Evolutionary conservation across 2,888 invertebrate species (phyloP).

Genomic region (Laothoe populi): DNA sequence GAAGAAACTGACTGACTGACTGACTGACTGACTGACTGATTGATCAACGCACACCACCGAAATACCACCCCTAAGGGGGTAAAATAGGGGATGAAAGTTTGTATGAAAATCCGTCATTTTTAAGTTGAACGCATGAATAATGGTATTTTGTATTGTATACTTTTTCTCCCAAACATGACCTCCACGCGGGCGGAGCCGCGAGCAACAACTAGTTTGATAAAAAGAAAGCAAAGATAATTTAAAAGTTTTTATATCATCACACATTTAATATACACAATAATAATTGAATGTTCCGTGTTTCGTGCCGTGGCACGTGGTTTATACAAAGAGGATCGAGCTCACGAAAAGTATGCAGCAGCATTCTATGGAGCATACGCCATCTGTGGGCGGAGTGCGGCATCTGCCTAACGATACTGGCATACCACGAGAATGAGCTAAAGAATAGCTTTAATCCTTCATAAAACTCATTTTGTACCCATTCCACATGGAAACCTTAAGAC

Average conservation of each 20-base stretch:
- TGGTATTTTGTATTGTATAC: too few species aligned
- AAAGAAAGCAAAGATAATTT: neutral
- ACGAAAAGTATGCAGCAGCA: slow-evolving; percentile 49
- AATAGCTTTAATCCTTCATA: slow-evolving; percentile 2
- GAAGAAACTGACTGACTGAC: too few species aligned
- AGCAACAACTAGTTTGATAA: too few species aligned
- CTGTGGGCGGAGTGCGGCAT: slow-evolving; percentile 50
- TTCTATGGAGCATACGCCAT: slow-evolving; percentile 52
- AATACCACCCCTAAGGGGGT: too few species aligned
- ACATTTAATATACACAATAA: neutral
- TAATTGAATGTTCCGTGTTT: slow-evolving; percentile 33
- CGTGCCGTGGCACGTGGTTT: slow-evolving; percentile 51
- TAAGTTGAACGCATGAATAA: too few species aligned
- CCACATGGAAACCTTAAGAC: neutral
- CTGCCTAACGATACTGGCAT: slow-evolving; percentile 52
- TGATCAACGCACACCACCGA: too few species aligned
- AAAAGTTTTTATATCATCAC: neutral
- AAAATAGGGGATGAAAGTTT: too few species aligned
- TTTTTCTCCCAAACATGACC: too few species aligned
- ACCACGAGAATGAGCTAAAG: slow-evolving; percentile 45
- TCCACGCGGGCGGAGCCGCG: too few species aligned
- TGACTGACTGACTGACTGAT: too few species aligned
- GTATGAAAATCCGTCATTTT: too few species aligned
- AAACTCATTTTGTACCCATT: neutral
- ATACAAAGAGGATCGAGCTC: slow-evolving; percentile 36